Base-by-base conservation (phyloP, 1,140 invertebrate genomes). In the Cotesia vestalis region DNA sequence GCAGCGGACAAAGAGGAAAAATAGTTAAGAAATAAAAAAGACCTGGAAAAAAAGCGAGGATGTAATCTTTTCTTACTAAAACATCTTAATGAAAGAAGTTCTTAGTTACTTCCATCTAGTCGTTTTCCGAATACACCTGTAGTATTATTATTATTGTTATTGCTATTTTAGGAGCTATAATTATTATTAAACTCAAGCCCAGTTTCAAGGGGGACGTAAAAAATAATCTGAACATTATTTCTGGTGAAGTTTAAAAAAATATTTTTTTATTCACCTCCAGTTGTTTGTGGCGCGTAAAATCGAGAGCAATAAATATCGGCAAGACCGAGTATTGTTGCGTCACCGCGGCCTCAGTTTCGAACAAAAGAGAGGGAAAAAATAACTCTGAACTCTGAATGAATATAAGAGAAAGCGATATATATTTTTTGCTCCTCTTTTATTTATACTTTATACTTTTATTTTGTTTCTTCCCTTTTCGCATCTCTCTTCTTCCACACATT, bases 341-440 rank as follows among this genome's bases (percentile, higher is more conserved):
- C 57, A 34, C 57, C 4, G 57, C 17, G 57, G 57, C 57, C 57
- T 20, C 57, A 14, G 17, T 9, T 20, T 59, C 40, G 20, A 59
- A 59, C 57, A 59, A 59, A 59, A 59, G 57, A 59, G 20, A 59
- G 20, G 57, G 20, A 59, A 59, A 59, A 59, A 59, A 46, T 9
- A 27, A 27, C 27, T 27, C 27, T 27, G 1, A 59, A 59, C 17
- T 59, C 57, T 27, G 14, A 20, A 59, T 59, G 57, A 59, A 59
- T 59, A 46, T 46, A 46, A 59, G 57, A 59, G 57, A 59, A 59
- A 59, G 27, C 17, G 57, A 17, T 14, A 59, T 55, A 55, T 59
- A 20, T 20, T 20, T 59, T 59, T 59, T 59, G 6, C 20, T 20
- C 20, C 20, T 20, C 9, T 59, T 27, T 27, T 27, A 27, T 27